A percentile compares a stretch with the other conserved stretches of the same genome.
These are phyloP conservation scores for Circaetus gallicus DNA, from an alignment of 2,113 vertebrate species.

Conservation along the genomic window DNA sequence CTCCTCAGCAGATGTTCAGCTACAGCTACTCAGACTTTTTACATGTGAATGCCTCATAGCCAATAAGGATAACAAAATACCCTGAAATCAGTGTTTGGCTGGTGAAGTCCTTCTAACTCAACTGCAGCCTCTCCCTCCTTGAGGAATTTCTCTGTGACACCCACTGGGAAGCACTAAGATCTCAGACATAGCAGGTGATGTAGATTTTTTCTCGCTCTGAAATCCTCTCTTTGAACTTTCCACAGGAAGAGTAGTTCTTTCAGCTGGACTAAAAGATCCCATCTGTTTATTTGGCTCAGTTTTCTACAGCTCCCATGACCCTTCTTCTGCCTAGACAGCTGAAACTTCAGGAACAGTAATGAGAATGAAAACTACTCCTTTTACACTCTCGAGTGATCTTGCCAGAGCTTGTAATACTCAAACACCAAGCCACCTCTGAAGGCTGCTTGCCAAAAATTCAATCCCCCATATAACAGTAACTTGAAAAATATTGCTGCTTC, in stretches of 20 bases:
- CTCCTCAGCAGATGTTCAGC: background rate
- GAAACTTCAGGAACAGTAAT: background rate
- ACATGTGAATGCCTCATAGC: background rate
- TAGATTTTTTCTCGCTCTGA: background rate
- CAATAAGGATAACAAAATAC: background rate
- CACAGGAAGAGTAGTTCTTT: background rate
- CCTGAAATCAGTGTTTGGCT: background rate
- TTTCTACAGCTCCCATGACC: background rate
- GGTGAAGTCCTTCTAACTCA: background rate
- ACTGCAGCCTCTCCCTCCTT: background rate
- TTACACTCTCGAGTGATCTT: background rate
- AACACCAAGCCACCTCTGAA: background rate
- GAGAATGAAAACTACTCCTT: background rate
- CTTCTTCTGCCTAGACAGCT: background rate
- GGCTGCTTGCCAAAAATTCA: background rate
- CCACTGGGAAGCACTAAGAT: background rate
- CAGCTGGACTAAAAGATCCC: background rate
- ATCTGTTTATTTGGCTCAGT: background rate
- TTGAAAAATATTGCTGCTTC: background rate
- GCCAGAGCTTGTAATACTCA: background rate
- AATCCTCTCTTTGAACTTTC: background rate
- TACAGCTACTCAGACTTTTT: background rate
- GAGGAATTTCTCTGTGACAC: background rate
- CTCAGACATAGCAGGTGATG: background rate
- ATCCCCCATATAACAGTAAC: background rate